Conservation (phyloP, 2,888 invertebrate species). For the Syritta pipiens region DNA sequence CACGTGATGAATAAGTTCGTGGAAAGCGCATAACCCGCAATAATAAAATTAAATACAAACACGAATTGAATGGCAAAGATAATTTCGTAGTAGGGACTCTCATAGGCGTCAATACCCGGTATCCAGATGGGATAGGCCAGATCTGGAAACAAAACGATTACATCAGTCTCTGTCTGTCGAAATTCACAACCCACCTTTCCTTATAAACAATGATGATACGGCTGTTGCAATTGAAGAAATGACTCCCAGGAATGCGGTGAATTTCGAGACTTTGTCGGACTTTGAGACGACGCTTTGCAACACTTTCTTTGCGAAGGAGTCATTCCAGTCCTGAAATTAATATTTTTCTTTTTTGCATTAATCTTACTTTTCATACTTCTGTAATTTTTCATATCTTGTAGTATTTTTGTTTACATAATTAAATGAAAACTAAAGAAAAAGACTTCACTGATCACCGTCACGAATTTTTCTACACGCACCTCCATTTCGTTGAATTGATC, state of each 20-base stretch:
- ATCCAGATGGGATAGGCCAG: conserved; percentile 51
- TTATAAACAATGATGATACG: conserved; percentile 43
- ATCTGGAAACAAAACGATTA: conserved; percentile 31
- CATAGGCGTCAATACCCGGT: conserved; percentile 43
- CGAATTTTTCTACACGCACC: no score
- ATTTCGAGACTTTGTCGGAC: conserved; percentile 28
- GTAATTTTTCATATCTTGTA: no score
- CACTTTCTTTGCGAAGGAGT: neutral
- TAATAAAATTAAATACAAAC: conserved; percentile 56
- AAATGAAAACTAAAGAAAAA: no score
- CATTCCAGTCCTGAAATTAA: conserved; percentile 16
- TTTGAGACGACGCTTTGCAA: neutral
- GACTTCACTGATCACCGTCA: no score
- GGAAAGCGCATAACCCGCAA: conserved; percentile 68
- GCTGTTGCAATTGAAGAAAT: conserved; percentile 37
- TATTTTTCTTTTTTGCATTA: neutral
- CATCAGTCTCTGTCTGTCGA: no score
- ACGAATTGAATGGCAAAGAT: conserved; percentile 54
- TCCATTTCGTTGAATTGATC: conserved; percentile 58
- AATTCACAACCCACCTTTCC: conserved; percentile 56
- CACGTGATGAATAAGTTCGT: conserved; percentile 70
- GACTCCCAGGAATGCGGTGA: neutral
- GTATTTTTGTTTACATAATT: no score
- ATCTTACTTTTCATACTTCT: no score
- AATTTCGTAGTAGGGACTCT: conserved; percentile 70